Evolutionary conservation across 2,113 vertebrate species (phyloP), one percentile per base, ranked within the genome.

Genomic region (Triplophysa dalaica): DNA sequence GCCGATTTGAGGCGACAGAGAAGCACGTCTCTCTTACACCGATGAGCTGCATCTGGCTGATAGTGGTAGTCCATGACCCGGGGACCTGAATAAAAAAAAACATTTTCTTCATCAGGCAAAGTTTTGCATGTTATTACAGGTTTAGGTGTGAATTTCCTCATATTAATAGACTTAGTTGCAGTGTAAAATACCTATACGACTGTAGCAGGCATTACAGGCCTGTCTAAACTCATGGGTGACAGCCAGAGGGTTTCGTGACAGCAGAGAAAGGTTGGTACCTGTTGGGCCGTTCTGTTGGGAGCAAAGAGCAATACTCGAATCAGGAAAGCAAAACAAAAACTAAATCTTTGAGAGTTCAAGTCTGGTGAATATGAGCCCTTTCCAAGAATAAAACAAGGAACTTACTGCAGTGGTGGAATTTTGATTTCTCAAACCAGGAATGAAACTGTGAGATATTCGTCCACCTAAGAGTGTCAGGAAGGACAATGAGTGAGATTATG

Each of bases 171-270:
- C 4, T 7, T 12, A 17, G 54, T 58, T 58, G 8, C 7, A 41
- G 13, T 12, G 82, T 85, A 2, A 14, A 38, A 19, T 90, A 99
- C 98, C 98, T 96, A 96, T 97, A 90, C 96, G 93, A 52, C 95
- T 96, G 88, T 98, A 98, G 90, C 98, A 99, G 84, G 95, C 93
- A 66, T 95, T 94, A 85, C 98, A 99, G 72, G 96, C 97, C 90
- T 98, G 98, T 83, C 96, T 95, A 90, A 99, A 99, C 86, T 98
- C 87, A 0, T 99, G 97, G 75, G 96, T 96, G 83, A 94, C 92
- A 8, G 94, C 95, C 89, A 99, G 84, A n/a, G 98, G 98, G 87
- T 99, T 98, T 91, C 97, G 95, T 88, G 97, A 96, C 81, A 98
- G 93, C 85, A 97, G 85, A 54, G 96, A 94, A 1, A 95, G 94